Conservation (phyloP, 92 coral and sea anemone species). For the Zoanthus sansibaricus region DNA sequence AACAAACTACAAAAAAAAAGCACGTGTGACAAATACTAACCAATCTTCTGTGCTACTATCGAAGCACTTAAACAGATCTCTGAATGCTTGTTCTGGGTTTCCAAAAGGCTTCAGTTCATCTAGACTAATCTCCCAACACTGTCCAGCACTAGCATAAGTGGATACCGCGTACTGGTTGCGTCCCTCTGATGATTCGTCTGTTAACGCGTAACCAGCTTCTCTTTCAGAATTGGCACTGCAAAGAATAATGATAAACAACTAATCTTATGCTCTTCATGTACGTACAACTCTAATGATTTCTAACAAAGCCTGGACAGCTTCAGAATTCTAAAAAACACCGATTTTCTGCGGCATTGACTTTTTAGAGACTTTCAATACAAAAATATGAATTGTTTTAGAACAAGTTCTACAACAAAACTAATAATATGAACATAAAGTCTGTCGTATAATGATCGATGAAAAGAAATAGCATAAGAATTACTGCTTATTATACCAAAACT, state of each 20-base stretch:
- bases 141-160: conserved; percentile 68
- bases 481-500: too few relatives aligned
- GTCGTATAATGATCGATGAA: too few relatives aligned
- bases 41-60: conserved; percentile 88
- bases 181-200: conserved; percentile 75
- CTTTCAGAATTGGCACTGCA: conserved; percentile 77
- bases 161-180: conserved; percentile 75
- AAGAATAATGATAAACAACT: background rate
- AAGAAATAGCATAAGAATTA: too few relatives aligned
- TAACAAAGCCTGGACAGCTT: too few relatives aligned
- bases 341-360: too few relatives aligned
- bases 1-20: background rate
- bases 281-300: too few relatives aligned
- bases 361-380: too few relatives aligned
- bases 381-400: too few relatives aligned
- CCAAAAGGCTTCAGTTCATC: conserved; percentile 87
- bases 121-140: conserved; percentile 84
- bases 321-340: too few relatives aligned
- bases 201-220: conserved; percentile 73
- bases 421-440: too few relatives aligned
- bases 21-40: conserved; percentile 47
- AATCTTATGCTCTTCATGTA: background rate
- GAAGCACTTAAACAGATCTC: conserved; percentile 75
- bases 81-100: conserved; percentile 83
- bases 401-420: too few relatives aligned